These are phyloP conservation scores for Plagodis pulveraria DNA, from an alignment of 2,888 invertebrate species.

Conservation along the genomic window DNA sequence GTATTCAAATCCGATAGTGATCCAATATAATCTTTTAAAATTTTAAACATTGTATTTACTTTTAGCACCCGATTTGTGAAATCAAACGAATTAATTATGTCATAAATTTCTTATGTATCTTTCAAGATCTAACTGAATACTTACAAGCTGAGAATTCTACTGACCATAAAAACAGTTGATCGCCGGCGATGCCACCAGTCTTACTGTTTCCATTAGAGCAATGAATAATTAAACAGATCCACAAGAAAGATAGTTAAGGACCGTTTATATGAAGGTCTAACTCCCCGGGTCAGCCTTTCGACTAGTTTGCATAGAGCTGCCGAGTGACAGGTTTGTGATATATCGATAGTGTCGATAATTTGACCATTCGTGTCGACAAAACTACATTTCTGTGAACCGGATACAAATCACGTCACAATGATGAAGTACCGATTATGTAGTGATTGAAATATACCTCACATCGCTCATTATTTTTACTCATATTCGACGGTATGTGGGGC, in stretches of 20 bases:
- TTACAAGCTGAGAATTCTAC: background rate
- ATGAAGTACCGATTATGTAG: too few relatives aligned
- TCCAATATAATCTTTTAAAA: too few relatives aligned
- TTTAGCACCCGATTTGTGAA: too few relatives aligned
- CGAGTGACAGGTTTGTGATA: constrained; percentile 12
- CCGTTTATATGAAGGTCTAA: constrained; percentile 32
- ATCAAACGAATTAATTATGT: too few relatives aligned
- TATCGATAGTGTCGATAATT: constrained; percentile 17
- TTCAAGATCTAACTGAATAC: too few relatives aligned
- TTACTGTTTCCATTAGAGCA: constrained; percentile 29
- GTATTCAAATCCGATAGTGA: background rate
- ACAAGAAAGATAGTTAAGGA: constrained; percentile 31
- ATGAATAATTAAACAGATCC: constrained; percentile 34
- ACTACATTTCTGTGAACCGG: background rate
- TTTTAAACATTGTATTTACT: too few relatives aligned
- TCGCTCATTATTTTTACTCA: too few relatives aligned
- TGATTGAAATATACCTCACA: too few relatives aligned
- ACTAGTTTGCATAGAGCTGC: constrained; percentile 38
- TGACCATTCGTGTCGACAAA: constrained; percentile 1
- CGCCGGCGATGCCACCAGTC: constrained; percentile 17
- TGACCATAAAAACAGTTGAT: constrained; percentile 1
- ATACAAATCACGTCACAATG: too few relatives aligned
- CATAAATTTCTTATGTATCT: too few relatives aligned
- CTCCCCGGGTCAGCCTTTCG: constrained; percentile 32
- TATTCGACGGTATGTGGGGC: too few relatives aligned